Evolutionary conservation across 2,797 vertebrate genomes (phyloP).

Genomic region (Molossus alvarezi): DNA sequence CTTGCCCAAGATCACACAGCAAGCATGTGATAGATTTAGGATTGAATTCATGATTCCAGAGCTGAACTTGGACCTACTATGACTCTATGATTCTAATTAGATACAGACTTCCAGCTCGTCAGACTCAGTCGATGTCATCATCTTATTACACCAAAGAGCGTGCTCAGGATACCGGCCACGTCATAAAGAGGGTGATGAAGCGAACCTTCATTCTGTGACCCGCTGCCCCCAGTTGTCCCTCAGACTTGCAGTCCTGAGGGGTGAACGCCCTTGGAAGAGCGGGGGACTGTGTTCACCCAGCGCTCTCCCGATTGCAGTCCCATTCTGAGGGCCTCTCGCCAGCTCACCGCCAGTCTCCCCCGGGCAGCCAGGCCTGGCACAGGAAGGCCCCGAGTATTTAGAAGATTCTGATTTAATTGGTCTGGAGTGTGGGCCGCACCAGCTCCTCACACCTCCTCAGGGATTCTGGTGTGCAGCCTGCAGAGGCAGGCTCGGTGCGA

Average conservation of each 20-base stretch:
- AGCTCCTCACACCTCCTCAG: not conserved
- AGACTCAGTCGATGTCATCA: not conserved
- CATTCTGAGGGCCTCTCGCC: not conserved
- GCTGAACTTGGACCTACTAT: not conserved
- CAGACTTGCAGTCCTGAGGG: not conserved
- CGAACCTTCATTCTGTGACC: not conserved
- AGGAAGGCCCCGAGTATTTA: slow-evolving; percentile 46
- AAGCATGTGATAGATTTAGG: not conserved
- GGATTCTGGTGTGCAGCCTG: slow-evolving; percentile 9
- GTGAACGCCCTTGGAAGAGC: not conserved
- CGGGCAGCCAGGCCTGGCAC: not conserved
- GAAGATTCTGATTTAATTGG: slow-evolving; percentile 73
- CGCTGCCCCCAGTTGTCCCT: not conserved
- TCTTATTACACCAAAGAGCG: not conserved
- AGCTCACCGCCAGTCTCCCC: not conserved
- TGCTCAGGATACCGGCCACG: not conserved
- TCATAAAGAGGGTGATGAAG: not conserved
- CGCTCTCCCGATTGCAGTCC: not conserved
- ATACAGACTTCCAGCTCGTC: not conserved
- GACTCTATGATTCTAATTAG: not conserved
- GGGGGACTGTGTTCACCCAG: not conserved
- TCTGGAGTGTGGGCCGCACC: slow-evolving; percentile 54
- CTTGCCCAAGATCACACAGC: not conserved
- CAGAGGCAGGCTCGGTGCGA: not conserved
- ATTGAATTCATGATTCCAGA: not conserved